Evolutionary conservation across 2,888 invertebrate species (phyloP).

Genomic region (Lasioglossum figueresi): DNA sequence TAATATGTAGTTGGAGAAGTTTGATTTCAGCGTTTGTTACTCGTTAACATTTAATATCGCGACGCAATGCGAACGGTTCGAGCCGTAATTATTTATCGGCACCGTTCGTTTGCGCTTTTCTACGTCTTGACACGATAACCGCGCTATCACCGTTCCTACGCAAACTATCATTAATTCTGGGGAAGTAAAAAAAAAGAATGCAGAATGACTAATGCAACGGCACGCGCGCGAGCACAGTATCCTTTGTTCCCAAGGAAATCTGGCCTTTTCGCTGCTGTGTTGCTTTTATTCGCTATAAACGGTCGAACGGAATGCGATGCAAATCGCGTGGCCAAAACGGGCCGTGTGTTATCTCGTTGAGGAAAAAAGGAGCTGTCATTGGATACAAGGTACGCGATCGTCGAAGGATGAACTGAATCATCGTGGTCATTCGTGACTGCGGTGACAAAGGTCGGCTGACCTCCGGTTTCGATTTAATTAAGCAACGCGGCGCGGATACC

Average conservation of each 20-base stretch:
- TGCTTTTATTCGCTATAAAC: conserved; percentile 10
- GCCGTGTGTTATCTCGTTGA: conserved; percentile 59
- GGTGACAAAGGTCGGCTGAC: conserved; percentile 74
- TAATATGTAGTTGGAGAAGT: neutral
- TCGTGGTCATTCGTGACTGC: conserved; percentile 55
- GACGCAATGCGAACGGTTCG: neutral
- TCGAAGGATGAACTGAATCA: conserved; percentile 74
- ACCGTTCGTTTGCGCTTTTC: neutral
- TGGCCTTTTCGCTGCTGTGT: neutral
- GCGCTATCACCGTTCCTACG: neutral
- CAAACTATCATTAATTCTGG: neutral
- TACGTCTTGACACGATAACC: neutral
- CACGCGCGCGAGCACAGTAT: neutral
- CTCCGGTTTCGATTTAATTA: conserved; percentile 32
- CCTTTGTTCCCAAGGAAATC: conserved; percentile 5
- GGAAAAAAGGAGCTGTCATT: conserved; percentile 56
- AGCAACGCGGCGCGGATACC: neutral
- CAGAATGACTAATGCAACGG: neutral
- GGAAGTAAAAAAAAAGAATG: neutral
- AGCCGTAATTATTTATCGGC: neutral
- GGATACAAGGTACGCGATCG: conserved; percentile 55
- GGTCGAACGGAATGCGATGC: conserved; percentile 30
- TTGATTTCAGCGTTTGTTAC: neutral
- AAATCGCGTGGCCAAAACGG: conserved; percentile 40
- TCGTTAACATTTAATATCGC: conserved; percentile 1